Percentiles rank a stretch among this genome's conserved stretches.
Evolutionary conservation across 2,888 invertebrate species (phyloP).

Genomic region (Cybosia mesomella): DNA sequence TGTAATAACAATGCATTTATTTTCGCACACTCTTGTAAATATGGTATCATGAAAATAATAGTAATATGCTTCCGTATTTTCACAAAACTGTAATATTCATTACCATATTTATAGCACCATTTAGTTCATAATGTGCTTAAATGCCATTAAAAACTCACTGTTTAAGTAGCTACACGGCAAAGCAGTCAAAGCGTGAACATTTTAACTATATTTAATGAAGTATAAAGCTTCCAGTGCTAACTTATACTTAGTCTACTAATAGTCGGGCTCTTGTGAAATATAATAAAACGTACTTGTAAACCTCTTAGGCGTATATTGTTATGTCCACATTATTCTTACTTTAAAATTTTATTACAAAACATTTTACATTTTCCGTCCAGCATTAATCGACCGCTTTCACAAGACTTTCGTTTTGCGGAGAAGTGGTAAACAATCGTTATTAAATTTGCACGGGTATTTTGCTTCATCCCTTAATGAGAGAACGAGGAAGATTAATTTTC

Average conservation of each 20-base stretch:
- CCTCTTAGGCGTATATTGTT: constrained; percentile 31
- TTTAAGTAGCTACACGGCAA: constrained; percentile 19
- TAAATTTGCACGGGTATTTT: constrained; percentile 84
- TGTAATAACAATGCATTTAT: constrained; percentile 1
- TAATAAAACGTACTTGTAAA: constrained; percentile 33
- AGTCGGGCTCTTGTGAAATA: constrained; percentile 29
- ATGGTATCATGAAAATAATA: constrained; percentile 5
- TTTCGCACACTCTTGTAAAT: background rate
- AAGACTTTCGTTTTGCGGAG: constrained; percentile 75
- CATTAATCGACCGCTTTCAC: constrained; percentile 73
- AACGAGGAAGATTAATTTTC: constrained; percentile 71
- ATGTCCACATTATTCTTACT: constrained; percentile 32
- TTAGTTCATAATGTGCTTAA: constrained; percentile 14
- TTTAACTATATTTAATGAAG: constrained; percentile 15
- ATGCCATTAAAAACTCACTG: constrained; percentile 21
- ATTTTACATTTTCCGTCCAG: constrained; percentile 58
- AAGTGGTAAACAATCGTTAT: constrained; percentile 85
- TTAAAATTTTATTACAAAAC: constrained; percentile 51
- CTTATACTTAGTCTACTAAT: constrained; percentile 24
- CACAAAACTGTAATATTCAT: constrained; percentile 19
- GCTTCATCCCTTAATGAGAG: constrained; percentile 67
- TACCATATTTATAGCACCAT: constrained; percentile 23
- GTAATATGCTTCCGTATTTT: constrained; percentile 13
- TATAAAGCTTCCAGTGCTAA: constrained; percentile 16
- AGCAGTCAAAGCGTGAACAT: constrained; percentile 21